A percentile compares a stretch with the other conserved stretches of the same genome.
These are phyloP conservation scores for Calosoma granatense DNA, from an alignment of 1,140 invertebrate species.

Conservation along the genomic window DNA sequence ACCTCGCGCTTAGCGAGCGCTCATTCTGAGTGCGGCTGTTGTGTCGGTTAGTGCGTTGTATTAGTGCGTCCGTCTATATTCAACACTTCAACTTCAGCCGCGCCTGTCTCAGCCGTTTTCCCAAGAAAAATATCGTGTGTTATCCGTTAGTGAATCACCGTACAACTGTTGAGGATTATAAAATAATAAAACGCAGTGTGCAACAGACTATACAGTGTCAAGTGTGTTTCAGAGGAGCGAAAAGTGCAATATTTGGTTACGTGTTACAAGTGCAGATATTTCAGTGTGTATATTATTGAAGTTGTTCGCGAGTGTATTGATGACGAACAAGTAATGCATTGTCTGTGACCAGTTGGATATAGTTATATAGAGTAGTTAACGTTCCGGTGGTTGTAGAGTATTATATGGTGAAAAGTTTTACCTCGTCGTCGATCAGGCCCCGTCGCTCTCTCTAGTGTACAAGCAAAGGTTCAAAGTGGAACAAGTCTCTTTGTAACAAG, in stretches of 20 bases:
- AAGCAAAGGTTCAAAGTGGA: background rate
- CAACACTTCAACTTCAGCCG: background rate
- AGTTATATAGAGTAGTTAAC: too few species aligned
- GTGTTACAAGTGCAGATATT: background rate
- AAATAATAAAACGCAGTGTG: too few species aligned
- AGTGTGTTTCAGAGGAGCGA: background rate
- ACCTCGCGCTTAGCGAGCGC: background rate
- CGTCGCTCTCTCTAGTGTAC: background rate
- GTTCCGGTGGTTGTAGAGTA: too few species aligned
- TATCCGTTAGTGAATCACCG: background rate
- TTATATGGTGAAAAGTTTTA: too few species aligned
- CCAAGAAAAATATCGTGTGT: background rate
- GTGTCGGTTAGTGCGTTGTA: background rate
- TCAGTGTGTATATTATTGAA: background rate
- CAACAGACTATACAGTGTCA: too few species aligned
- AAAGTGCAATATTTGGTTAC: background rate
- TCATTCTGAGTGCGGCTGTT: constrained; percentile 6
- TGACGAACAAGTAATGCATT: too few species aligned
- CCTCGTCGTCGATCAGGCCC: too few species aligned
- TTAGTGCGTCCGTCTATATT: background rate
- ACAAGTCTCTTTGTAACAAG: too few species aligned
- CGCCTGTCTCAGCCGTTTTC: background rate
- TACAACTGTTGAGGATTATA: too few species aligned
- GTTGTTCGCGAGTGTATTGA: background rate
- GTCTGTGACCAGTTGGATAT: too few species aligned